These are phyloP conservation scores for Muscidifurax raptorellus DNA, from an alignment of 1,140 invertebrate genomes.

Conservation along the genomic window DNA sequence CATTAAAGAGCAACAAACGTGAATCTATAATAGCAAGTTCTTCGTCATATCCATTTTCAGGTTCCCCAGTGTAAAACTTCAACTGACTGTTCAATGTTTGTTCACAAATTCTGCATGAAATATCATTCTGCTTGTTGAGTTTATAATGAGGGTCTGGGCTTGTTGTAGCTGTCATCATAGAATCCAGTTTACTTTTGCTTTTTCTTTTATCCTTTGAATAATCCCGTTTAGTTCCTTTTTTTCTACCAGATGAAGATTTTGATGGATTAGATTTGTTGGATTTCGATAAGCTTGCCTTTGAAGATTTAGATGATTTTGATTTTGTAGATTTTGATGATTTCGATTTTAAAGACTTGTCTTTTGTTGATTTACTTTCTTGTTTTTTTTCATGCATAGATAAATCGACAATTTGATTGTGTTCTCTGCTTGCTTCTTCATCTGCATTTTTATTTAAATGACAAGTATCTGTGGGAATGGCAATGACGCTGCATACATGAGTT, in stretches of 20 bases:
- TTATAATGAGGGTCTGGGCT: not conserved
- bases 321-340: not conserved
- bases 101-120: conserved; percentile 76
- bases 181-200: not conserved
- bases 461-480: not conserved
- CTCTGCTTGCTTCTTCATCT: not conserved
- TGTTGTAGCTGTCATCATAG: not conserved
- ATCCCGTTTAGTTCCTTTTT: too few species aligned
- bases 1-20: conserved; percentile 82
- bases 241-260: too few species aligned
- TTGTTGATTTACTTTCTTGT: not conserved
- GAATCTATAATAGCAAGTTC: conserved; percentile 86
- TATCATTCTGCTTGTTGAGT: not conserved
- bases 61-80: conserved; percentile 83
- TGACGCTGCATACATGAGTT: not conserved
- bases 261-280: too few species aligned
- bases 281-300: too few species aligned
- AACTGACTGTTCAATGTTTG: conserved; percentile 82
- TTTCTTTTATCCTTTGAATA: too few species aligned
- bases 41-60: conserved; percentile 84
- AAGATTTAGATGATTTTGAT: too few species aligned
- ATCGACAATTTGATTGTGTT: not conserved
- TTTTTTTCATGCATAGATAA: not conserved
- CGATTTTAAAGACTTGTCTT: not conserved
- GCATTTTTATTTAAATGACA: not conserved